Conservation (phyloP, 1,140 invertebrate genomes). For the Pseudomyrmex cubaensis region DNA sequence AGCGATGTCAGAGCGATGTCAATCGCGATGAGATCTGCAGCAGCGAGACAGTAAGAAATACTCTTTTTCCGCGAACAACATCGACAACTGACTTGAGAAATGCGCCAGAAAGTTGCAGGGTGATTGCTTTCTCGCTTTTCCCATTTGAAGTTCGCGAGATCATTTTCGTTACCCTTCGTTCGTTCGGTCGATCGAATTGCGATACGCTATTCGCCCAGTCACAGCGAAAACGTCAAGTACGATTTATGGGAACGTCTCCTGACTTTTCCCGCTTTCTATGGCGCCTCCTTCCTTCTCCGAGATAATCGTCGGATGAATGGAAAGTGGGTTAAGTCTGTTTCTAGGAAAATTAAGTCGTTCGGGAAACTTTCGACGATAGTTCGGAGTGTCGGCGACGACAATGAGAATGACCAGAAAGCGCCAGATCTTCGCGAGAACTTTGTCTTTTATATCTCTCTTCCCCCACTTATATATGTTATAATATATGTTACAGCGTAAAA, state of each 20-base stretch:
- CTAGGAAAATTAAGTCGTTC: slow-evolving; percentile 48
- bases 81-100: slow-evolving; percentile 26
- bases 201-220: slow-evolving; percentile 4
- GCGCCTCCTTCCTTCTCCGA: background rate
- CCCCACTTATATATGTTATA: too few species aligned
- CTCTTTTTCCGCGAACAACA: slow-evolving; percentile 29
- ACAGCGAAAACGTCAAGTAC: slow-evolving; percentile 5
- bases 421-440: slow-evolving; percentile 10
- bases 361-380: slow-evolving; percentile 40
- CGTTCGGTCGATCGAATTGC: slow-evolving; percentile 38
- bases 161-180: slow-evolving; percentile 51
- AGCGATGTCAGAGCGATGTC: background rate
- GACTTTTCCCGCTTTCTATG: slow-evolving; percentile 13
- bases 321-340: slow-evolving; percentile 60
- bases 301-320: slow-evolving; percentile 53
- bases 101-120: slow-evolving; percentile 18
- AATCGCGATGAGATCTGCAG: slow-evolving; percentile 13
- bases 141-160: slow-evolving; percentile 40
- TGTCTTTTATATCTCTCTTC: background rate
- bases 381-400: background rate
- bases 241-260: slow-evolving; percentile 21
- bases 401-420: slow-evolving; percentile 4
- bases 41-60: slow-evolving; percentile 16
- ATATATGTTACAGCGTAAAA: too few species aligned
- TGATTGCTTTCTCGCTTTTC: slow-evolving; percentile 10